Evolutionary conservation across 2,113 vertebrate genomes (phyloP), one percentile per base, ranked within the genome.

Genomic region (Myxocyprinus asiaticus): DNA sequence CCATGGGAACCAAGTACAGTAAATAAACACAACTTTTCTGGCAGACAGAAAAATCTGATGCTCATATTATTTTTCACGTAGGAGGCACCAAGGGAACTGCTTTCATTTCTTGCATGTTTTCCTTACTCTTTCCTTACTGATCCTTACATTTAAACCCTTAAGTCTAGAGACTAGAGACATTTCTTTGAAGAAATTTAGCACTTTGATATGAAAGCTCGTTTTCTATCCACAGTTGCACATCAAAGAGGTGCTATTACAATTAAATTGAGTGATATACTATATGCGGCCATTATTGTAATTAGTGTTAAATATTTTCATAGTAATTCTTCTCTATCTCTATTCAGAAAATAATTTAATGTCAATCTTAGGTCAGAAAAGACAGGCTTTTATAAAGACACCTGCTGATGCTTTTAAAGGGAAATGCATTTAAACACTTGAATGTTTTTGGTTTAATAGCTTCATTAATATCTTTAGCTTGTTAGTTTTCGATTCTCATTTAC

Each of bases 121-220:
- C 62, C 67, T 22, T 63, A 22, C 15, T 64, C 42, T 42, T 81
- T 59, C 77, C 42, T 48, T 48, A 81, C 77, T 80, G 76, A 83
- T 82, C 76, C 83, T 65, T 68, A 42, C 78, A 74, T 63, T 63
- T 5, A 77, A 44, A 4, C 64, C 70, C 66, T 45, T 73, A 79
- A 66, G 64, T 65, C 58, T 48, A 58, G 63, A 84, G 85, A 81
- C 64, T 53, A 59, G 50, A 80, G 71, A 63, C 43, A 22, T 17
- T 87, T 77, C 64, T 84, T 88, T 90, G 80, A 91, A 90, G 88
- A 82, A 89, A 86, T 85, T 87, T 85, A 85, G 83, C 77, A 22
- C 82, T 86, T 89, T 80, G 51, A 83, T 76, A 47, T 86, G 77
- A 77, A 74, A 64, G 64, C 81, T 76, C 67, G 48, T 73, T 48